A percentile compares a stretch with the other conserved stretches of the same genome.
Evolutionary conservation across 2,113 vertebrate species (phyloP).

Genomic region (Garra rufa): DNA sequence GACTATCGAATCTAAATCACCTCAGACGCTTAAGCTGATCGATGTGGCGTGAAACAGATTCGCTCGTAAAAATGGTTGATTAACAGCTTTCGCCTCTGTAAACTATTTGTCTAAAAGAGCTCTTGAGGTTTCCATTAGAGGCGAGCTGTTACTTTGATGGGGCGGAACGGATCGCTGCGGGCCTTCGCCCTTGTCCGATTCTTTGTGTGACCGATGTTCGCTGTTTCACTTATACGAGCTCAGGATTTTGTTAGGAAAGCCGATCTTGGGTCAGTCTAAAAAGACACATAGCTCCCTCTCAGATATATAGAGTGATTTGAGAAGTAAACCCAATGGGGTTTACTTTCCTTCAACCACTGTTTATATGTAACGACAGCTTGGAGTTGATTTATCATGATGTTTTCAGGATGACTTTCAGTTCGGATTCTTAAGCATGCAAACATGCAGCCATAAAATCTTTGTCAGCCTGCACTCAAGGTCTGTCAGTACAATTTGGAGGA

Average conservation of each 20-base stretch:
- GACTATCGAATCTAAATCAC: not conserved
- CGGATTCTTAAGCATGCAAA: not conserved
- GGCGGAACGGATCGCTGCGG: not conserved
- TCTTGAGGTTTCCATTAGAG: constrained; percentile 33
- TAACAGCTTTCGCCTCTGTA: not conserved
- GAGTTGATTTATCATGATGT: not conserved
- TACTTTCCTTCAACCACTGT: not conserved
- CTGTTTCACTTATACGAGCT: not conserved
- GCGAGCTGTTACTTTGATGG: not conserved
- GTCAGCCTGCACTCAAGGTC: not conserved
- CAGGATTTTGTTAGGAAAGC: not conserved
- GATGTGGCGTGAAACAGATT: not conserved
- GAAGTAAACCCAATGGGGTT: not conserved
- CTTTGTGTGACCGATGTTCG: not conserved
- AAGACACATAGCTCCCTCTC: not conserved
- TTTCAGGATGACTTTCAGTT: not conserved
- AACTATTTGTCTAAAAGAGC: constrained; percentile 12
- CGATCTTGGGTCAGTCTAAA: not conserved
- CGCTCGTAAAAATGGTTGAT: not conserved
- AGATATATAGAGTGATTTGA: not conserved
- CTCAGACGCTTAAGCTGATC: not conserved
- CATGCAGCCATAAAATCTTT: not conserved
- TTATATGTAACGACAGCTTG: constrained; percentile 6
- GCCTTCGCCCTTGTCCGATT: not conserved
- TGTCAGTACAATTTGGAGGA: constrained; percentile 20